A percentile compares a stretch with the other conserved stretches of the same genome.
Conservation (phyloP, 2,797 vertebrate genomes). For the Cuniculus paca region DNA sequence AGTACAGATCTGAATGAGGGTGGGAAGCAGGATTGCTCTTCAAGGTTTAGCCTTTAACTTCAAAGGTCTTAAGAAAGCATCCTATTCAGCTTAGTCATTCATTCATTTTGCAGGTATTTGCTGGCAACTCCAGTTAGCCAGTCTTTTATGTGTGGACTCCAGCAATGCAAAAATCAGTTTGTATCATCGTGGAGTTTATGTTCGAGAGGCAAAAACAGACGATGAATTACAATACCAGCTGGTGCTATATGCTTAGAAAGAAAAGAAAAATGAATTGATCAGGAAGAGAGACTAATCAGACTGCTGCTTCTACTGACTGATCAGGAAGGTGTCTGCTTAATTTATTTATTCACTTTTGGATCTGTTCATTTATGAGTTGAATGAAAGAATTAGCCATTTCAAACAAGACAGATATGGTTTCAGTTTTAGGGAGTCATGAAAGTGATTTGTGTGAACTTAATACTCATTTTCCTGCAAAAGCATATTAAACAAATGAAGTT, state of each 20-base stretch:
- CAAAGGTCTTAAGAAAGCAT: not conserved
- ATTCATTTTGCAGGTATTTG: not conserved
- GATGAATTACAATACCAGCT: not conserved
- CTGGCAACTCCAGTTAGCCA: not conserved
- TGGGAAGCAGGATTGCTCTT: not conserved
- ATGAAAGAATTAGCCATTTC: not conserved
- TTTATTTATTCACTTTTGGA: not conserved
- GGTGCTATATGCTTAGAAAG: not conserved
- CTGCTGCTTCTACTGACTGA: not conserved
- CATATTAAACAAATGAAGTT: slow-evolving; percentile 3
- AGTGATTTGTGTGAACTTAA: slow-evolving; percentile 24
- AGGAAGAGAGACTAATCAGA: not conserved
- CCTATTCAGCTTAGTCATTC: not conserved
- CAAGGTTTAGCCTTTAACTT: not conserved
- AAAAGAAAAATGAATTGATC: not conserved
- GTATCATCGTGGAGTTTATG: not conserved
- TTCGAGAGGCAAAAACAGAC: not conserved
- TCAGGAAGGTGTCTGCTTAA: not conserved
- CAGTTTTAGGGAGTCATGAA: not conserved
- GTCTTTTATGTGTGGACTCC: not conserved
- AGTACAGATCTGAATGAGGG: not conserved
- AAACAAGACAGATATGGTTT: not conserved
- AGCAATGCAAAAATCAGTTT: not conserved
- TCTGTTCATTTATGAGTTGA: not conserved
- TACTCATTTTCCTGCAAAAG: not conserved